Evolutionary conservation across 1,140 invertebrate species (phyloP), one percentile per base, ranked within the genome.

Genomic region (Dolichoris vasculosae): DNA sequence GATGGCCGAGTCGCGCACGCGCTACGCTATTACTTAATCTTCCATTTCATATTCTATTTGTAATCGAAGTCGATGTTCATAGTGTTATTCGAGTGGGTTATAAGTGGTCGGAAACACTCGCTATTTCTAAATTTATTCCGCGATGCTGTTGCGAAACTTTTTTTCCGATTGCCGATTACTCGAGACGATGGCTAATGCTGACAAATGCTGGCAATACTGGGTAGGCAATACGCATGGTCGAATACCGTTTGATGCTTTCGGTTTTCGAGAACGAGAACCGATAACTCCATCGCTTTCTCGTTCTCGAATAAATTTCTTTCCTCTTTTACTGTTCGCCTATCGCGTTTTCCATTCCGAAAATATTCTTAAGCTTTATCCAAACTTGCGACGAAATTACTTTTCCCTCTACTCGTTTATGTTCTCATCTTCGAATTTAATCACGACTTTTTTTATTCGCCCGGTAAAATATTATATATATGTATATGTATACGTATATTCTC

Each of bases 31-130:
- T 78, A 78, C 48, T 78, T 11, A 78, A 78, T n/a, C 51, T 78
- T 59, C 2, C 30, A 59, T 59, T 32, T 38, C 55, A 67, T 64
- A 43, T 43, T 77, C 40, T 59, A 83, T 83, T 77, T 40, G 73
- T n/a, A 67, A 83, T 83, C 71, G 73, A 83, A 83, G 82, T 83
- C 82, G 77, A 83, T 84, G 83, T 23, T 79, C 83, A 43, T 64
- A 17, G 75, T 79, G 83, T 84, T 79, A 84, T 84, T 79, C 64
- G 64, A 84, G 83, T 79, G 75, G 76, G 40, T 43, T 78, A 30
- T 84, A 84, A 69, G 76, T 84, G 48, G 63, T 79, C 64, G 67
- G 82, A 48, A 23, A 75, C n/a, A 51, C 46, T 79, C 79, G 75
- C 48, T 76, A 26, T 71, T n/a, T 84, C 83, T 84, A 84, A 46